Percentiles rank a stretch among this genome's conserved stretches.
phyloP scores from a whole-genome alignment of 2,888 invertebrate species.

The Glyphotaelius pellucidus region DNA sequence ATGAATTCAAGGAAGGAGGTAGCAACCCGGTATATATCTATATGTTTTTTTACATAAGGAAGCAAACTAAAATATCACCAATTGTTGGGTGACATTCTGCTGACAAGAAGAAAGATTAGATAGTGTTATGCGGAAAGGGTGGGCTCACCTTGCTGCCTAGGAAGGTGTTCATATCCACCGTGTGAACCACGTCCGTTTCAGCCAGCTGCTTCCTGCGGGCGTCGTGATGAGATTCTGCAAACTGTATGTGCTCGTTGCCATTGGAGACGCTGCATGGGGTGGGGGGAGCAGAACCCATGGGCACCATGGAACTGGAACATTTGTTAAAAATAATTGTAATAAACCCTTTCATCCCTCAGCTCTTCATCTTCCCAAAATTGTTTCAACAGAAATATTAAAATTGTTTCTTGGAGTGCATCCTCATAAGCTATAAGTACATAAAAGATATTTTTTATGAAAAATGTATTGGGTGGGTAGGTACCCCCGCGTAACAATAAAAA shows the following conservation, averaged over 20 bases:
- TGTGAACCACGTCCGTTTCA: constrained; percentile 88
- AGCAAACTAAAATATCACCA: no score
- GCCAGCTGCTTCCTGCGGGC: constrained; percentile 83
- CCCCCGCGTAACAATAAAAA: no score
- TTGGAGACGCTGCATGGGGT: constrained; percentile 74
- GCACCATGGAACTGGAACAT: constrained; percentile 71
- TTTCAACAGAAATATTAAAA: constrained; percentile 20
- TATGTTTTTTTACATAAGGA: no score
- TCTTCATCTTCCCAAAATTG: constrained; percentile 49
- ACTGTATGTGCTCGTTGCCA: constrained; percentile 59
- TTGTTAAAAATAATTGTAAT: constrained; percentile 58
- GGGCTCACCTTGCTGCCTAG: constrained; percentile 79
- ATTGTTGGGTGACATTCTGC: no score
- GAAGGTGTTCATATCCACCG: constrained; percentile 84
- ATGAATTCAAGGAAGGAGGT: no score
- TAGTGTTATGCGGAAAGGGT: neutral
- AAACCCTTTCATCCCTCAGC: constrained; percentile 64
- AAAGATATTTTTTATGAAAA: no score
- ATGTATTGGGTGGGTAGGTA: no score
- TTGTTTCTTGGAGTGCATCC: no score
- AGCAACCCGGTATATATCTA: no score
- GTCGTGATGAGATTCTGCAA: constrained; percentile 84
- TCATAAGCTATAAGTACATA: no score
- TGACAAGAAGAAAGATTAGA: no score
- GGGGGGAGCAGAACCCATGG: constrained; percentile 73